Base-by-base conservation (phyloP, 37 sponge, comb jelly and placozoan species). In the Oscarella lobularis region DNA sequence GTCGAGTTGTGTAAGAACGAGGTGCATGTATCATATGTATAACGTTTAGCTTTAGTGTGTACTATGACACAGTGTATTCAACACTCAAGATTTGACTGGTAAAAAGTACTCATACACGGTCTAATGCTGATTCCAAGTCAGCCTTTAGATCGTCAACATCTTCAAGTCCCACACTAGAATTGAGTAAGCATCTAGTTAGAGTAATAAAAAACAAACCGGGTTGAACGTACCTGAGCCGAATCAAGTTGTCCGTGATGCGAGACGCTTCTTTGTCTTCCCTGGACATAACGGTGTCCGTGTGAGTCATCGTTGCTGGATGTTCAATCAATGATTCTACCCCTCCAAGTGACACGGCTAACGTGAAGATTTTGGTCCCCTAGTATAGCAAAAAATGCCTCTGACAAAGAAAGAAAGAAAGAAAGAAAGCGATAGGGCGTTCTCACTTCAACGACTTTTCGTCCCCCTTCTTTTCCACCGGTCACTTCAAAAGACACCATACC, bases 401-500 rank as follows among this genome's bases (percentile, higher is more conserved):
- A n/a, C n/a, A n/a, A n/a, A n/a, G n/a, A n/a, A n/a, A n/a, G n/a
- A n/a, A n/a, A n/a, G n/a, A n/a, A n/a, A n/a, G n/a, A n/a, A n/a
- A n/a, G n/a, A n/a, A n/a, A n/a, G n/a, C n/a, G n/a, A n/a, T 27
- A 48, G 60, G 9, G 60, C 38, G 5, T 3, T 66, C 74, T 33
- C 33, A 86, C 87, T 41, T 82, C 83, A 33, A 75, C 79, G 36
- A 87, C 36, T 55, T 31, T 81, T 29, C 74, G 31, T 9, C 71
- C 83, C 35, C 41, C 73, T 36, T 85, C 76, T 31, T 40, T 2
- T 31, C 70, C 66, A 30, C 88, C 89, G 38, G 66, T 74, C 33
- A 86, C 38, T 70, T 74, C 77, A 73, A 89, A 86, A 14, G 81
- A 77, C 31, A 89, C 2, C 86, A 89, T 86, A 40, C 90, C 90